phyloP scores from a whole-genome alignment of 1,140 invertebrate genomes.

The Mactra quadrangularis region DNA sequence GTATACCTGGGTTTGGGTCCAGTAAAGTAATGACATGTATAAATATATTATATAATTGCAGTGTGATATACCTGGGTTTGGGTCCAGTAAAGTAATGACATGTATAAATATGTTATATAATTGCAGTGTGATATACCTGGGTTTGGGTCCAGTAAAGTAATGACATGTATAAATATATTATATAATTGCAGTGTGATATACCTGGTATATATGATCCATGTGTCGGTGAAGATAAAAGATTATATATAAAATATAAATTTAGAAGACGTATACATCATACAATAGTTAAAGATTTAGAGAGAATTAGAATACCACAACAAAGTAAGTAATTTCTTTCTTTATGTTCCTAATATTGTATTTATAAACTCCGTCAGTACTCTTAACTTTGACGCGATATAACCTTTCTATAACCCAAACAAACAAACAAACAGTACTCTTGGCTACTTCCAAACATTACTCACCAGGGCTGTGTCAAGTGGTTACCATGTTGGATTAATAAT shows the following conservation, averaged over 20 bases:
- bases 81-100: too few species aligned
- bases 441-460: background rate
- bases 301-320: constrained; percentile 89
- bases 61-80: too few species aligned
- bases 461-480: background rate
- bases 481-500: background rate
- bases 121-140: constrained; percentile 96
- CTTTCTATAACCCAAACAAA: background rate
- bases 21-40: too few species aligned
- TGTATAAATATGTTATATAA: constrained; percentile 12
- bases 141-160: too few species aligned
- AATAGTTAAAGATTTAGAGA: constrained; percentile 91
- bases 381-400: background rate
- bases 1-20: too few species aligned
- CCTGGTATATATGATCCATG: constrained; percentile 99
- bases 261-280: constrained; percentile 91
- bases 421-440: background rate
- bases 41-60: too few species aligned
- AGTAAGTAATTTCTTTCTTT: constrained; percentile 70
- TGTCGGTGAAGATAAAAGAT: constrained; percentile 94
- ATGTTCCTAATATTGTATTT: background rate
- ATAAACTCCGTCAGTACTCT: background rate
- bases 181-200: constrained; percentile 91
- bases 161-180: background rate
- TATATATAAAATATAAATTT: constrained; percentile 94